Evolutionary conservation across 2,797 vertebrate species (phyloP).

Genomic region (Hemibagrus guttatus): DNA sequence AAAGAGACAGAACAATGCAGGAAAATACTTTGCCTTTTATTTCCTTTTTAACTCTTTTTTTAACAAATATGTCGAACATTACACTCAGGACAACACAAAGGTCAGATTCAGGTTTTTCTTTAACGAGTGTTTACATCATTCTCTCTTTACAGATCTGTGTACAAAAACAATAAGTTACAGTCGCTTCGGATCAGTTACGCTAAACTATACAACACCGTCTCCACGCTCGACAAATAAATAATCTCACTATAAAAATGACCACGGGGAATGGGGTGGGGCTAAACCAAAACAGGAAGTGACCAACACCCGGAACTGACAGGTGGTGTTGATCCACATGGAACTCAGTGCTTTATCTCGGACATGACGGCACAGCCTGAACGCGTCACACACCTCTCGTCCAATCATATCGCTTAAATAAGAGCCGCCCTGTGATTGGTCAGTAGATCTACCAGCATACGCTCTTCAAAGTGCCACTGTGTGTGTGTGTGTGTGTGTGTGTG

Average conservation of each 20-base stretch:
- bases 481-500: constrained; percentile 26
- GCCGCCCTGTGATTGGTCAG: constrained; percentile 16
- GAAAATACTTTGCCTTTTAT: constrained; percentile 98
- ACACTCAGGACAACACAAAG: constrained; percentile 80
- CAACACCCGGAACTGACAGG: neutral
- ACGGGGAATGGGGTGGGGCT: constrained; percentile 60
- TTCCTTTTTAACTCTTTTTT: constrained; percentile 84
- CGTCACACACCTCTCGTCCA: neutral
- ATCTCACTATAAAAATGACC: constrained; percentile 71
- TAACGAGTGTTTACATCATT: constrained; percentile 91
- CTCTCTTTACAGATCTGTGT: constrained; percentile 96
- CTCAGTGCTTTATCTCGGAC: constrained; percentile 33
- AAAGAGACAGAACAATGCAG: constrained; percentile 65
- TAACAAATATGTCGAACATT: constrained; percentile 78
- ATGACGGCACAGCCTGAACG: constrained; percentile 1
- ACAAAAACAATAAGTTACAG: constrained; percentile 99
- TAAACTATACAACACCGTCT: constrained; percentile 80
- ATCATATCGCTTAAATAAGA: neutral
- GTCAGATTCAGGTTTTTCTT: constrained; percentile 70
- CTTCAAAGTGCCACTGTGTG: constrained; percentile 30
- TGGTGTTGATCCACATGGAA: neutral
- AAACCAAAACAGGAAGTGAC: constrained; percentile 42
- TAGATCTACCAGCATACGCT: neutral
- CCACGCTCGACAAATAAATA: constrained; percentile 79
- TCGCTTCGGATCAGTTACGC: constrained; percentile 85